A percentile compares a stretch with the other conserved stretches of the same genome.
Conservation (phyloP, 1,140 invertebrate species). For the Drosophila tristis region DNA sequence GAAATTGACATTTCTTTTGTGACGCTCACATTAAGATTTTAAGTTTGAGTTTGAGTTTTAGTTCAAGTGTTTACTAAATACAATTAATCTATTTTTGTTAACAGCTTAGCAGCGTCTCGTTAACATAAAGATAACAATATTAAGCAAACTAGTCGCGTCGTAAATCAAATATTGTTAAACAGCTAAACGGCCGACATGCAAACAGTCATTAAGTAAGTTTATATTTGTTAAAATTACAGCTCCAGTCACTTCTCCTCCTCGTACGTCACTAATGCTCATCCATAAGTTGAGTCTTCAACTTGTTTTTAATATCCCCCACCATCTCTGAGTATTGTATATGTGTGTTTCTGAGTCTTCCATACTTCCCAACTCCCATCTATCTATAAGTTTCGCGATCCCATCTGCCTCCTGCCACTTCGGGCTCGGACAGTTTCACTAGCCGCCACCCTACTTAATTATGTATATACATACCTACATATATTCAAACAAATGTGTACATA, state of each 20-base stretch:
- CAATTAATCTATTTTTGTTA: slow-evolving; percentile 59
- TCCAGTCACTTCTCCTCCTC: slow-evolving; percentile 6
- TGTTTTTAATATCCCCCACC: background rate
- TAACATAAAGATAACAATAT: slow-evolving; percentile 36
- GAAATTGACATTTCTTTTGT: slow-evolving; percentile 2
- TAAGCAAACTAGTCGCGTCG: slow-evolving; percentile 34
- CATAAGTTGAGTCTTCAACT: background rate
- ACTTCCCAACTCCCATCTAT: background rate
- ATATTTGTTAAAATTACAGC: too few relatives aligned
- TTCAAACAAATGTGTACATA: slow-evolving; percentile 22
- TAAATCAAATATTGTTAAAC: slow-evolving; percentile 48
- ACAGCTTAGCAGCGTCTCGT: slow-evolving; percentile 55
- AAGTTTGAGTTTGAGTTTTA: slow-evolving; percentile 11
- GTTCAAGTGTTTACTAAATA: slow-evolving; percentile 50
- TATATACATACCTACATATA: slow-evolving; percentile 23
- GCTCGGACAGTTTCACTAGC: slow-evolving; percentile 40
- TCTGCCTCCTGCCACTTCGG: background rate
- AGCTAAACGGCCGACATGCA: slow-evolving; percentile 62
- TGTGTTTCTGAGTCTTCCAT: slow-evolving; percentile 16
- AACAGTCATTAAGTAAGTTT: slow-evolving; percentile 81
- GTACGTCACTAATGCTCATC: background rate
- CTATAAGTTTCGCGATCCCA: background rate
- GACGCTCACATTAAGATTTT: slow-evolving; percentile 12
- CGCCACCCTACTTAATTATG: background rate
- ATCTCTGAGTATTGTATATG: background rate